These are phyloP conservation scores for Suricata suricatta DNA, from an alignment of 2,113 vertebrate species.

Conservation along the genomic window DNA sequence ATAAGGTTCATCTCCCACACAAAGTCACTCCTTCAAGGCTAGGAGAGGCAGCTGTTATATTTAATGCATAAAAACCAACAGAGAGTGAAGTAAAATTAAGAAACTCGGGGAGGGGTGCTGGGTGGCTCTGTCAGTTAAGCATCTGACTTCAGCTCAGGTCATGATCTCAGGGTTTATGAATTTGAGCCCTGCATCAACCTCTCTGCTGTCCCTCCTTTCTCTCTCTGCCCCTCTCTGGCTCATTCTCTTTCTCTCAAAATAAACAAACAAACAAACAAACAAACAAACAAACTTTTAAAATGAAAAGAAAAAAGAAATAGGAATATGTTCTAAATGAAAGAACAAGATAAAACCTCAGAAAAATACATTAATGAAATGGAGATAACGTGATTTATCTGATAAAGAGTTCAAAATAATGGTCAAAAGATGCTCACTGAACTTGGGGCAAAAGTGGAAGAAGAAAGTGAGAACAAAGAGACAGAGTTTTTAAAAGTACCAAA, in stretches of 20 bases:
- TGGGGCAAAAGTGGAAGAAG: background rate
- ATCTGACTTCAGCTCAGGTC: too few species aligned
- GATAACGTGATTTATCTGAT: background rate
- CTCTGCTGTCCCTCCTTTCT: too few species aligned
- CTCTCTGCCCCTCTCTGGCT: too few species aligned
- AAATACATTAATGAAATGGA: background rate
- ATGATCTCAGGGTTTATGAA: too few species aligned
- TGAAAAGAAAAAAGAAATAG: too few species aligned
- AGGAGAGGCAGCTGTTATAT: background rate
- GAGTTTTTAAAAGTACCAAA: background rate
- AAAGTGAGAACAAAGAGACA: background rate
- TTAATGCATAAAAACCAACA: background rate
- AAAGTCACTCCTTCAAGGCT: background rate
- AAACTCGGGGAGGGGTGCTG: background rate
- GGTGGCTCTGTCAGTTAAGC: too few species aligned
- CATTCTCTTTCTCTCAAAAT: too few species aligned
- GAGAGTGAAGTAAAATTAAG: background rate
- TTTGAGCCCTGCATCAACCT: too few species aligned
- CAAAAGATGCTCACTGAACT: background rate
- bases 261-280: too few species aligned
- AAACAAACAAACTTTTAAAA: too few species aligned
- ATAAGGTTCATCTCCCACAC: background rate
- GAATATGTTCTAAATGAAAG: background rate
- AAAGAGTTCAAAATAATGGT: background rate
- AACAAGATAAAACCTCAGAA: background rate